These are phyloP conservation scores for Idaea aversata DNA, from an alignment of 2,888 invertebrate species.

Conservation along the genomic window DNA sequence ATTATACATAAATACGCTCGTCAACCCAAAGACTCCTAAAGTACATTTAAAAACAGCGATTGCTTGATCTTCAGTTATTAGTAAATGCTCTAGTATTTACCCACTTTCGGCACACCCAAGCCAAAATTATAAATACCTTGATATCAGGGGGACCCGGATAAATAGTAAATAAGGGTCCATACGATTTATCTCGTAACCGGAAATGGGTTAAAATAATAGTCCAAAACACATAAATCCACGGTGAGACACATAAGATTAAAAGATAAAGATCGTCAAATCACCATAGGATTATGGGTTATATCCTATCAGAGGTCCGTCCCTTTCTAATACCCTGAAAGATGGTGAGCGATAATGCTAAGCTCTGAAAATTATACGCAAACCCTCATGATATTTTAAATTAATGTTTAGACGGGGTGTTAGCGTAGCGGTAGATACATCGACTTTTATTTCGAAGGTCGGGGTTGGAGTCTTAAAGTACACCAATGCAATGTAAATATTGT, in stretches of 20 bases:
- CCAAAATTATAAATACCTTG: too few species aligned
- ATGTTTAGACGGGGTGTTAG: background rate
- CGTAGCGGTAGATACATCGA: background rate
- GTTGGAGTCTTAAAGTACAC: too few species aligned
- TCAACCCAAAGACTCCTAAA: too few species aligned
- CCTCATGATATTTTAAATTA: background rate
- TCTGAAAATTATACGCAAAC: background rate
- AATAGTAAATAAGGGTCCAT: too few species aligned
- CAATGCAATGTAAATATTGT: too few species aligned
- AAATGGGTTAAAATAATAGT: background rate
- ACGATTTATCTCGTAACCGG: background rate
- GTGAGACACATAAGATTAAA: background rate
- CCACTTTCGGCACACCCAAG: too few species aligned
- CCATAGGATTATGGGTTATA: background rate
- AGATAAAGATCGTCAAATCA: background rate
- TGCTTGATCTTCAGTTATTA: too few species aligned
- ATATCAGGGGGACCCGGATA: too few species aligned
- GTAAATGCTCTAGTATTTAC: too few species aligned
- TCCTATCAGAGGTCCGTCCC: background rate
- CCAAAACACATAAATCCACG: background rate
- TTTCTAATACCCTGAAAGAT: background rate
- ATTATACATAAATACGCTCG: too few species aligned
- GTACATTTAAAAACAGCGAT: too few species aligned
- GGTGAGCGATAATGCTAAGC: background rate
- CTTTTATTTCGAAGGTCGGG: too few species aligned